phyloP scores from a whole-genome alignment of 2,888 invertebrate genomes.

The Coleophora flavipennella region DNA sequence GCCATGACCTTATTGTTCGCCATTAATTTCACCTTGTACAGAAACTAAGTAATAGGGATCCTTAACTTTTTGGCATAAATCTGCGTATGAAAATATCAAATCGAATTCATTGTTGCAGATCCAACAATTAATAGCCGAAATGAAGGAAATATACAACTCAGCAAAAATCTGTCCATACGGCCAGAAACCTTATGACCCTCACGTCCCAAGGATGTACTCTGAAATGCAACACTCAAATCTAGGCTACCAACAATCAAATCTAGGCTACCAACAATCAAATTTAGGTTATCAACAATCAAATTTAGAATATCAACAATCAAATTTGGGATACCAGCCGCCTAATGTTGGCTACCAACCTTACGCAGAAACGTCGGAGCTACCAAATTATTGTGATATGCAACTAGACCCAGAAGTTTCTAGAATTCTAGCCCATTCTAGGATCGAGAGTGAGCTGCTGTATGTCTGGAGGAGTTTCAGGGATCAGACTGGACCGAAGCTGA shows the following conservation, averaged over 20 bases:
- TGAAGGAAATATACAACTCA: slow-evolving; percentile 84
- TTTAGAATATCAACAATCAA: slow-evolving; percentile 31
- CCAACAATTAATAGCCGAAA: slow-evolving; percentile 80
- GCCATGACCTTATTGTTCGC: too few relatives aligned
- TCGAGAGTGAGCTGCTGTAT: slow-evolving; percentile 81
- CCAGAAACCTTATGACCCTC: slow-evolving; percentile 60
- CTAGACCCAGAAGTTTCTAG: slow-evolving; percentile 75
- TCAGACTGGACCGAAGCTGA: slow-evolving; percentile 82
- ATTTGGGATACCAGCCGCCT: slow-evolving; percentile 44
- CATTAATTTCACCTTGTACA: too few relatives aligned
- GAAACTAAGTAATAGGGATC: too few relatives aligned
- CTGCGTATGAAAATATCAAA: too few relatives aligned
- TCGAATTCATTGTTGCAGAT: slow-evolving; percentile 60
- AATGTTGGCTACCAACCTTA: slow-evolving; percentile 32
- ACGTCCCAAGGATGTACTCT: slow-evolving; percentile 32
- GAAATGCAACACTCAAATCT: slow-evolving; percentile 20
- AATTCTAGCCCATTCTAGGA: slow-evolving; percentile 80
- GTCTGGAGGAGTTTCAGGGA: slow-evolving; percentile 89
- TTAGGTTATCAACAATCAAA: slow-evolving; percentile 15
- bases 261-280: slow-evolving; percentile 35
- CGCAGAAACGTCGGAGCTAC: slow-evolving; percentile 32
- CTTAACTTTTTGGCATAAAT: too few relatives aligned
- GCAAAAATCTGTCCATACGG: slow-evolving; percentile 81
- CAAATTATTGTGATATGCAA: slow-evolving; percentile 72
- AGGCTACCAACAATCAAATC: slow-evolving; percentile 34